Evolutionary conservation across 2,888 invertebrate genomes (phyloP), one percentile per base, ranked within the genome.

Genomic region (Epiblema foenella): DNA sequence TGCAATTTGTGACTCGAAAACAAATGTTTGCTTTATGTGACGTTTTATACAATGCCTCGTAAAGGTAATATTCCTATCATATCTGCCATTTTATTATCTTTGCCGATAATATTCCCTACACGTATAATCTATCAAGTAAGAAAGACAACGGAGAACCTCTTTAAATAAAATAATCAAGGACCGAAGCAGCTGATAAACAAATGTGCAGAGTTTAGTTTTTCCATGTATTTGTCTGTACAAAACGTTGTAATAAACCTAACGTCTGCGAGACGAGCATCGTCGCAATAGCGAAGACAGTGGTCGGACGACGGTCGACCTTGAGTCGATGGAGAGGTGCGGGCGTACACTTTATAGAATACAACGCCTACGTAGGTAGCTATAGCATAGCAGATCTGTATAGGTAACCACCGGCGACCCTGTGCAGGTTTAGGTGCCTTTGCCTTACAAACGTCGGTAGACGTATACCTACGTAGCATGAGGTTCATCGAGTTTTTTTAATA

Each of bases 251-350:
- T 37, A 39, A 24, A 63, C 20, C 24, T n/a, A 18, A 64, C 52
- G 37, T 64, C 52, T 54, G 54, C 64, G 39, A 37, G 37, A n/a
- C 37, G 51, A 54, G 5, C 49, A 20, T 20, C 18, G 51, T 51
- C 69, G 57, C 57, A 63, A 64, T 58, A 52, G 51, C 58, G 20
- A 57, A 51, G 69, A 52, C 69, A 66, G 60, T 66, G 56, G 70
- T 71, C 56, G 66, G 70, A 66, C 70, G 70, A 70, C 66, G 60
- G 59, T 71, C 66, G 70, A 71, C 70, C 70, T 71, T 71, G 60
- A 52, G 60, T 17, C 66, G 46, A 46, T 59, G 65, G 65, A 66
- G 57, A 66, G 56, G 70, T 56, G 39, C 52, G 42, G 49, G 46
- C 60, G 46, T 56, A 56, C 18, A 57, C 57, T 57, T 56, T 66